A percentile compares a stretch with the other conserved stretches of the same genome.
These are phyloP conservation scores for Abrostola triplasia DNA, from an alignment of 2,888 invertebrate genomes.

Conservation along the genomic window DNA sequence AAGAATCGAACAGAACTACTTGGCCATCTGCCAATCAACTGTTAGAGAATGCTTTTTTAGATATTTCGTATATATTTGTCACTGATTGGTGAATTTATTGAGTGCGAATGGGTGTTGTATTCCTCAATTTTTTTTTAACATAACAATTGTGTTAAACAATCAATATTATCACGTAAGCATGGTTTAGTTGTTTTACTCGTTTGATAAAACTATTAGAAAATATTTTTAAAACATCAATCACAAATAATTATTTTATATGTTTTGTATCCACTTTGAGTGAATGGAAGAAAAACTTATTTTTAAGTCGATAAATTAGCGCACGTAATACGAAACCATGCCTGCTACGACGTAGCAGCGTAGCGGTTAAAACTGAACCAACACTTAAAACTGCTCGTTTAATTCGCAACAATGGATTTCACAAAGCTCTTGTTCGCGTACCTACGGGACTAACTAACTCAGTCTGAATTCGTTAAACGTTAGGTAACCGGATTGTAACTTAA, in stretches of 20 bases:
- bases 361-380: conserved; percentile 9
- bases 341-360: too few species aligned
- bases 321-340: too few species aligned
- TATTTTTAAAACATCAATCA: too few species aligned
- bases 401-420: conserved; percentile 55
- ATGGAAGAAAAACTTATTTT: too few species aligned
- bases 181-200: too few species aligned
- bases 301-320: too few species aligned
- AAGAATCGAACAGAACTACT: conserved; percentile 55
- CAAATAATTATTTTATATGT: too few species aligned
- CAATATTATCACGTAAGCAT: too few species aligned
- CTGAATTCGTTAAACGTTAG: conserved; percentile 82
- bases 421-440: conserved; percentile 65
- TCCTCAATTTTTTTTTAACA: too few species aligned
- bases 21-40: conserved; percentile 59
- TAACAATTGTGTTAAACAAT: too few species aligned
- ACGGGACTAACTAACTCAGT: conserved; percentile 73
- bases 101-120: neutral
- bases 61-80: conserved; percentile 53
- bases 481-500: conserved; percentile 83
- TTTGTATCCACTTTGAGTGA: too few species aligned
- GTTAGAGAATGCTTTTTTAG: conserved; percentile 55
- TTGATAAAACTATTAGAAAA: too few species aligned
- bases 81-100: conserved; percentile 54
- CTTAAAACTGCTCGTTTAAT: conserved; percentile 51